These are phyloP conservation scores for Prunella fulvescens DNA, from an alignment of 2,113 vertebrate genomes.

Conservation along the genomic window DNA sequence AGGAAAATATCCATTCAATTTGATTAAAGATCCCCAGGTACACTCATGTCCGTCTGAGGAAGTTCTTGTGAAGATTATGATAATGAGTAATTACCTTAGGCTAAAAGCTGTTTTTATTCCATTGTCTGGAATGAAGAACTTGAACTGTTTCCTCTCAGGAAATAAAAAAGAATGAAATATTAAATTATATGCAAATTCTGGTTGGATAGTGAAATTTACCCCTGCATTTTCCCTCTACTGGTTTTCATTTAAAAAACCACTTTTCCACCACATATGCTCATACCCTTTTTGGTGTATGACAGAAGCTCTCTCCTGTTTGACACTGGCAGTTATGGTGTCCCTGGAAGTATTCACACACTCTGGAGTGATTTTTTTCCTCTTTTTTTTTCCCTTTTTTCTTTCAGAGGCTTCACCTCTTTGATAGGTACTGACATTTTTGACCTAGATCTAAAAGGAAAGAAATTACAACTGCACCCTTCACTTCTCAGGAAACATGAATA, in stretches of 20 bases:
- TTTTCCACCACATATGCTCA: background rate
- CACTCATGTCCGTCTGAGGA: conserved; percentile 49
- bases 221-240: background rate
- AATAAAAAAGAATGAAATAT: background rate
- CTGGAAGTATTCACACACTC: background rate
- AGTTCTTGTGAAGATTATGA: conserved; percentile 54
- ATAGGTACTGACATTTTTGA: background rate
- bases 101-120: conserved; percentile 36
- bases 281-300: background rate
- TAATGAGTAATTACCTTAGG: conserved; percentile 60
- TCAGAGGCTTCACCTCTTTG: background rate
- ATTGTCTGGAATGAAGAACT: conserved; percentile 40
- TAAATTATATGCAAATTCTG: background rate
- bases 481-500: background rate
- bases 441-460: conserved; percentile 8
- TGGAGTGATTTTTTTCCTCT: background rate
- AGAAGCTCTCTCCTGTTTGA: background rate
- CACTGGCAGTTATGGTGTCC: background rate
- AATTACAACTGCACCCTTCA: background rate
- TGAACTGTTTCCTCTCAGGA: background rate
- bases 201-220: background rate
- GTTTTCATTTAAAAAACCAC: background rate
- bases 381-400: background rate
- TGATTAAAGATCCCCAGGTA: conserved; percentile 60
- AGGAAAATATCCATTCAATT: conserved; percentile 51